phyloP scores from a whole-genome alignment of 1,140 invertebrate genomes.

The fruit fly (Drosophila melanogaster) region DNA sequence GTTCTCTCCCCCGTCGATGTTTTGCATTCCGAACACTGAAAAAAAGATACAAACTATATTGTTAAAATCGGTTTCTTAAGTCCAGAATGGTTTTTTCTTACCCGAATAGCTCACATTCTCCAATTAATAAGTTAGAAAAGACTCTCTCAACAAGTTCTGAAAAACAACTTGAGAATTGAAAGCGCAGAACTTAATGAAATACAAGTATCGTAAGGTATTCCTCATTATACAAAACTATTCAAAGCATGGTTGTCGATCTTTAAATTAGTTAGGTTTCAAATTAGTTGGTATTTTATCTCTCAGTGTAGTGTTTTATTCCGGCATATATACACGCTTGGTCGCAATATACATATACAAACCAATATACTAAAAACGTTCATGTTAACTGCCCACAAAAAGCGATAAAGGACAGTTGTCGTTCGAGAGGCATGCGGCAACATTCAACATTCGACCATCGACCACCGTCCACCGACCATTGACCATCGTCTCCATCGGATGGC shows the following conservation, averaged over 20 bases:
- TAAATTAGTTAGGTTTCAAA: background rate
- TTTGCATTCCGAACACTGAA: slow-evolving; percentile 22
- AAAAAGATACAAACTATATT: background rate
- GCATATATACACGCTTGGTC: slow-evolving; percentile 23
- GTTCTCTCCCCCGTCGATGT: slow-evolving; percentile 18
- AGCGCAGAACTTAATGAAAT: background rate
- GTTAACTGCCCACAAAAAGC: slow-evolving; percentile 81
- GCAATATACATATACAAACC: slow-evolving; percentile 25
- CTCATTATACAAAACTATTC: too few relatives aligned
- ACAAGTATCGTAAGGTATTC: too few relatives aligned
- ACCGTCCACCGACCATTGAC: slow-evolving; percentile 13
- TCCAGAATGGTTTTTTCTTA: background rate
- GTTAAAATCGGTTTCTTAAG: background rate
- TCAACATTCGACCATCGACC: slow-evolving; percentile 30
- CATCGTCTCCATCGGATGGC: slow-evolving; percentile 1
- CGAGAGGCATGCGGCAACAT: slow-evolving; percentile 40
- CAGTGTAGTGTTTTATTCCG: slow-evolving; percentile 6
- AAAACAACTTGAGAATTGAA: background rate
- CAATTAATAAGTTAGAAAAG: too few relatives aligned
- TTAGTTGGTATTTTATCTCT: background rate
- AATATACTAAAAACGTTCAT: slow-evolving; percentile 57
- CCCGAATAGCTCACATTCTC: too few relatives aligned
- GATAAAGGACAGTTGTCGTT: slow-evolving; percentile 75
- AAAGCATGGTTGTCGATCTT: too few relatives aligned
- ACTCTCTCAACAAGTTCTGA: background rate